Conservation (phyloP, 2,888 invertebrate species). For the Synergus umbraculus region DNA sequence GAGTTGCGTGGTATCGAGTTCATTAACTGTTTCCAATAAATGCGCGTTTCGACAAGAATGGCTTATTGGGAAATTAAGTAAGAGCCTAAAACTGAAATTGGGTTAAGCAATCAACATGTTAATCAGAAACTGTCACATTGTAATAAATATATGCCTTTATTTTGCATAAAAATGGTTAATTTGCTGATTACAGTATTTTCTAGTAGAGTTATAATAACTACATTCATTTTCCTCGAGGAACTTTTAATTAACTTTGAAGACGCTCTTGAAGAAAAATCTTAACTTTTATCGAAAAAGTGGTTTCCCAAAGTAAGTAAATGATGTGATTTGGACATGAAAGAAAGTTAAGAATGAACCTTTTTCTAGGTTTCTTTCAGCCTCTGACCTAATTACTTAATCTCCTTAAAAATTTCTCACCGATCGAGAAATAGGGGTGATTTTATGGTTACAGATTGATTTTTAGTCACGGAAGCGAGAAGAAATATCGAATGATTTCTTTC, state of each 20-base stretch:
- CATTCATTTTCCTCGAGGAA: conserved; percentile 12
- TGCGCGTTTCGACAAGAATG: neutral
- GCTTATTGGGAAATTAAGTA: conserved; percentile 10
- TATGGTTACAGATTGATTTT: neutral
- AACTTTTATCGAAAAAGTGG: conserved; percentile 32
- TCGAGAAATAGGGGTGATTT: neutral
- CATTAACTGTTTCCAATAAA: conserved; percentile 23
- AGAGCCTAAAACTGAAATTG: neutral
- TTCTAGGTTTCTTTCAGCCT: conserved; percentile 19
- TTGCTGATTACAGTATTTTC: conserved; percentile 8
- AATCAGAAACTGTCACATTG: neutral
- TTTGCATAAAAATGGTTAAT: conserved; percentile 14
- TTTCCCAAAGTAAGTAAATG: conserved; percentile 19
- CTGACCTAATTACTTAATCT: conserved; percentile 35
- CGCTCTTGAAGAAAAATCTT: conserved; percentile 15
- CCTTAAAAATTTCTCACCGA: conserved; percentile 18
- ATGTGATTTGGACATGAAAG: conserved; percentile 28
- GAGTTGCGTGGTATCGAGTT: conserved; percentile 33
- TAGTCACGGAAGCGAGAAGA: neutral
- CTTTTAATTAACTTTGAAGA: conserved; percentile 34
- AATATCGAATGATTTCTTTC: neutral
- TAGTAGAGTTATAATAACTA: conserved; percentile 20
- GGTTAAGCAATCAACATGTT: neutral
- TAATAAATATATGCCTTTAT: too few species aligned
- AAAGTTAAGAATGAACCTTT: conserved; percentile 16